Evolutionary conservation across 2,888 invertebrate genomes (phyloP), one percentile per base, ranked within the genome.

Genomic region (Diarsia mendica): DNA sequence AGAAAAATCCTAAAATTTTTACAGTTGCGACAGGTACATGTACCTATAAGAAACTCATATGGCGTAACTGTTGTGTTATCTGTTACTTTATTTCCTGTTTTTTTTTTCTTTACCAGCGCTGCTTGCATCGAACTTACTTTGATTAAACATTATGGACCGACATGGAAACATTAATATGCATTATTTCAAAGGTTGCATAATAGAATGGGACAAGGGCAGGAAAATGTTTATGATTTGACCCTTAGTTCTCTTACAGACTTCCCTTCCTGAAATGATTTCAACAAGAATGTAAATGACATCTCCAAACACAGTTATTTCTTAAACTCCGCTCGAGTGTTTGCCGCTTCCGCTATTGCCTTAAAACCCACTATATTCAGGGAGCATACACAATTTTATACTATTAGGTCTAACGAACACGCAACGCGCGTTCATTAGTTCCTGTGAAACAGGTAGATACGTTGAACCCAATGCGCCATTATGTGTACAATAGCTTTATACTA

Each of bases 361-460:
- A n/a, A 60, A 28, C 48, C 11, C 8, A 23, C 10, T 49, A 58
- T 49, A 39, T 51, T 46, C 33, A 58, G 10, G 33, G 13, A 66
- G 61, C 46, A 61, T 23, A 75, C 39, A 65, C 77, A 70, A 80
- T 84, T 82, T 81, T 85, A 77, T 77, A 81, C 85, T 77, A 77
- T 85, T 77, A 81, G 44, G 67, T 72, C 58, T 83, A 82, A 83
- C 67, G 77, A 83, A 85, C 85, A 77, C 77, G 65, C 77, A 68
- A 58, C 58, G n/a, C 33, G 28, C 46, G 74, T 83, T 78, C 79
- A 85, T 85, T 85, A 77, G 85, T 77, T 71, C 61, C 48, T 71
- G 72, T 70, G 64, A 67, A 77, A 73, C 70, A 67, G 84, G 77
- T 65, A 75, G 61, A 66, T 65, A 70, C 49, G 33, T 68, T 70